phyloP scores from a whole-genome alignment of 2,888 invertebrate species.

The Phoronis australis region DNA sequence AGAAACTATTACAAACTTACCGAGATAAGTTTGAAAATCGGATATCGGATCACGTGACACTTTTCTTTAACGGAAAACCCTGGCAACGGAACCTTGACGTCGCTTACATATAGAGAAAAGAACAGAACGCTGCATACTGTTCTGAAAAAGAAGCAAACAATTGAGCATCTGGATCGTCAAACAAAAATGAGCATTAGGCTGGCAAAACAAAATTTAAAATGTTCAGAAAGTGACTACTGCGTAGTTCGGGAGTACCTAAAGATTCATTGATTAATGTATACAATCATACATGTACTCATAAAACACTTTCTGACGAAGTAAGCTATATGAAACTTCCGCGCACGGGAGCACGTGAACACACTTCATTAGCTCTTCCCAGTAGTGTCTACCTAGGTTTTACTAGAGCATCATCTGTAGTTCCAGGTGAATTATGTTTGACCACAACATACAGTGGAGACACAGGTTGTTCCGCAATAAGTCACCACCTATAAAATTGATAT shows the following conservation, averaged over 20 bases:
- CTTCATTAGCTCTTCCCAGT: too few relatives aligned
- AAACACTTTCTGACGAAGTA: constrained; percentile 1
- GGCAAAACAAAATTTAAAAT: background rate
- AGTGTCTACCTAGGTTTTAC: too few relatives aligned
- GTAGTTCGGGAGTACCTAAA: too few relatives aligned
- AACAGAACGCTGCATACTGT: constrained; percentile 29
- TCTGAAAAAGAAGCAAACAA: constrained; percentile 21
- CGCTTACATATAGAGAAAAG: constrained; percentile 39
- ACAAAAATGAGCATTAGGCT: background rate
- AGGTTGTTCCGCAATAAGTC: too few relatives aligned
- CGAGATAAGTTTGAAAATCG: constrained; percentile 74
- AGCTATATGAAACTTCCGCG: too few relatives aligned
- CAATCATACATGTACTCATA: constrained; percentile 1
- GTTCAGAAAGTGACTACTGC: too few relatives aligned
- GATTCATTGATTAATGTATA: background rate
- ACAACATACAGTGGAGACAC: too few relatives aligned
- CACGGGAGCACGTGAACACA: too few relatives aligned
- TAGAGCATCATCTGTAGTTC: too few relatives aligned
- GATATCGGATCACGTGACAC: constrained; percentile 60
- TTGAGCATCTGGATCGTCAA: background rate
- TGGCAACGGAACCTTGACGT: constrained; percentile 20
- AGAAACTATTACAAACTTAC: constrained; percentile 60
- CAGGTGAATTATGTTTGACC: too few relatives aligned
- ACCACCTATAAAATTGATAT: too few relatives aligned
- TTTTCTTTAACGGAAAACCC: constrained; percentile 57